Evolutionary conservation across 2,113 vertebrate genomes (phyloP), one percentile per base, ranked within the genome.

Genomic region (Platichthys flesus): DNA sequence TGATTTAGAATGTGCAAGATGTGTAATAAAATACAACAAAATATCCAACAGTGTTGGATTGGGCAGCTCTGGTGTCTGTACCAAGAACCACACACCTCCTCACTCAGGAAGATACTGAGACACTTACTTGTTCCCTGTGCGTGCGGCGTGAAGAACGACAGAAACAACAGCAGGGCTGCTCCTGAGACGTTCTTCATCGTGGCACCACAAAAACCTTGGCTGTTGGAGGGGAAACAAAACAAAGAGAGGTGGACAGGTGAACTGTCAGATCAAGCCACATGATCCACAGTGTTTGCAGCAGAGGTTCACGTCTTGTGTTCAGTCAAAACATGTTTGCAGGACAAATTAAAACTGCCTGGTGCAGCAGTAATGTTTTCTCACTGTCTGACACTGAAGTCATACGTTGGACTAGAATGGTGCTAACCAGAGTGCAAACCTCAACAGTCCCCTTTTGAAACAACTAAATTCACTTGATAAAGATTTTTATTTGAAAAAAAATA

Each of bases 41-140:
- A 37, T 37, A 37, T 8, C 35, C 8, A 9, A 37, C 9, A 31
- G 9, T 9, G 7, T 49, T 49, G 60, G 64, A 63, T 59, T 52
- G n/a, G 31, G 56, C 21, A 21, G 54, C 2, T 63, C 26, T 59
- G 63, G 49, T 26, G 74, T 15, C 0, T 66, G 60, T 74, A 52
- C 73, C 45, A 24, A 54, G 20, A n/a, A 54, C 18, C 51, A 20
- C 9, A 26, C 24, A 24, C 4, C 21, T 23, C 12, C 52, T 55
- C 12, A 23, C 52, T 14, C 21, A 57, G 78, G 51, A 61, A 45
- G 59, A 23, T 24, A 40, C 23, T 40, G 20, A 47, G 57, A 66
- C 60, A 90, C 90, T 90, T 78, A 94, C 92, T 40, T n/a, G 72
- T 76, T 76, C 70, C 78, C 5, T 70, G 71, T 56, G 79, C 40